Evolutionary conservation across 1,140 invertebrate genomes (phyloP), one percentile per base, ranked within the genome.

Genomic region (Bombus sibiricus): DNA sequence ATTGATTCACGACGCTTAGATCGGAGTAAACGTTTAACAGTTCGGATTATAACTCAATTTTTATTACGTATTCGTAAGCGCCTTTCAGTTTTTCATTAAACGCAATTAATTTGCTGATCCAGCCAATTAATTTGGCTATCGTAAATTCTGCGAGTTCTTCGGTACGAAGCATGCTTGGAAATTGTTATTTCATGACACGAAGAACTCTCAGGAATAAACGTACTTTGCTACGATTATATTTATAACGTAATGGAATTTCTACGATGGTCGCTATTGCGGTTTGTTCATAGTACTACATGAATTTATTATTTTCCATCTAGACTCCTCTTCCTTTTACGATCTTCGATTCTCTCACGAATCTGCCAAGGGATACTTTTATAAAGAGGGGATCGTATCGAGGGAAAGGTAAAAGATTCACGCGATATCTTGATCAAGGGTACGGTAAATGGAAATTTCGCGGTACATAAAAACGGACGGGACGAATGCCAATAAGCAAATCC

Each of bases 391-490:
- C 28, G n/a, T 25, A 18, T 47, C n/a, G 41, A 28, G 8, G 4
- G 8, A 66, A 8, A 28, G 32, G 32, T 28, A 9, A 8, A 39
- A 39, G 28, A 37, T 62, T 13, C 69, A n/a, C n/a, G 69, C 53
- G 53, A 62, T 43, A 53, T 4, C 37, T 69, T 80, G 77, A 80
- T 80, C 12, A 53, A n/a, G 64, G 15, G 10, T 8, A 32, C 64
- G 79, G 43, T 72, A 41, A 81, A 81, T 59, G 68, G 47, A 81
- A 18, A 53, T 53, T 53, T 53, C 47, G 18, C 47, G 47, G 18
- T 6, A 53, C 47, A 22, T 22, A 53, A 53, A 22, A 53, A 53
- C 47, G 47, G 0, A 8, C 47, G 18, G 15, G 47, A 53, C 47
- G 47, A 53, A 53, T 22, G n/a, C 53, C 68, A 77, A 77, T 43